Evolutionary conservation across 2,888 invertebrate genomes (phyloP).

Genomic region (Leptogaster cylindrica): DNA sequence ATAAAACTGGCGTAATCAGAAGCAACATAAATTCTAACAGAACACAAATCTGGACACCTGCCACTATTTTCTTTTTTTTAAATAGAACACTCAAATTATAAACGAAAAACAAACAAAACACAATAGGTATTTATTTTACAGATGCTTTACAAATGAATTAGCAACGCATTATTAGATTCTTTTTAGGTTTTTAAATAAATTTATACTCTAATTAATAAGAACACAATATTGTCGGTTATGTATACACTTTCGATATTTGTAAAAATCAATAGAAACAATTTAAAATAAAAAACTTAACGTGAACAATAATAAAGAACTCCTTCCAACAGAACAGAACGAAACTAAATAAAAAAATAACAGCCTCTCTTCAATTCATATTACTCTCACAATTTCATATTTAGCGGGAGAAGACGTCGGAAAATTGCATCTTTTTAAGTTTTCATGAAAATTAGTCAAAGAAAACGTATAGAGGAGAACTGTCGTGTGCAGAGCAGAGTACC

Average conservation of each 20-base stretch:
- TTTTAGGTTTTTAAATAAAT: not conserved
- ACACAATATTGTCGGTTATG: no score
- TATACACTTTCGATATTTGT: not conserved
- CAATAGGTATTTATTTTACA: not conserved
- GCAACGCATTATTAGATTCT: not conserved
- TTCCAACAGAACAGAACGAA: conserved; percentile 41
- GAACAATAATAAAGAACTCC: conserved; percentile 23
- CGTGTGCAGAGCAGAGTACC: not conserved
- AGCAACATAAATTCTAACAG: not conserved
- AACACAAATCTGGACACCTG: conserved; percentile 19
- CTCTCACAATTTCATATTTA: not conserved
- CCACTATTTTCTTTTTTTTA: conserved; percentile 9
- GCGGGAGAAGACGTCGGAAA: conserved; percentile 15
- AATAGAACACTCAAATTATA: not conserved
- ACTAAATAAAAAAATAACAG: conserved; percentile 13
- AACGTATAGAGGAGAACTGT: not conserved
- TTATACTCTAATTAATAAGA: not conserved
- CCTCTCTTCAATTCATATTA: no score
- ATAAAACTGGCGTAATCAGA: not conserved
- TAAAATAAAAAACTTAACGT: conserved; percentile 27
- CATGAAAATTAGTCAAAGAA: conserved; percentile 13
- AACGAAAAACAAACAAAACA: conserved; percentile 7
- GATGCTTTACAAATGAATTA: not conserved
- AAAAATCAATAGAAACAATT: conserved; percentile 26
- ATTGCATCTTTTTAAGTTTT: conserved; percentile 21